Evolutionary conservation across 2,888 invertebrate genomes (phyloP).

Genomic region (Halocaridina rubra): DNA sequence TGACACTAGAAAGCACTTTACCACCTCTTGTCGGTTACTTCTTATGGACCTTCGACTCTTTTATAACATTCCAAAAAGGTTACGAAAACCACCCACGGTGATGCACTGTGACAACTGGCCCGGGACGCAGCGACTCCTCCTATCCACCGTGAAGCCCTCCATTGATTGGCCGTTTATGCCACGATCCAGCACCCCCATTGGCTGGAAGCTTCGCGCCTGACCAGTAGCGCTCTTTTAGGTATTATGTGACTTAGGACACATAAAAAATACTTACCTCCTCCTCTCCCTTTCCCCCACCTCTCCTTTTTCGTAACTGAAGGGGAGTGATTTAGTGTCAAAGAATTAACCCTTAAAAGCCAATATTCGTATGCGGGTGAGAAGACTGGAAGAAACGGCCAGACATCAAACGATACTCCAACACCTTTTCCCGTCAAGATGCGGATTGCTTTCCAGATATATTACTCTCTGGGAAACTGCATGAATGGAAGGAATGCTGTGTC

Average conservation of each 20-base stretch:
- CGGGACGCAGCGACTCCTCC: conserved; percentile 32
- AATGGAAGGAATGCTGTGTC: no score
- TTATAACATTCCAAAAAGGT: conserved; percentile 34
- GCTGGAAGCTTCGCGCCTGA: neutral
- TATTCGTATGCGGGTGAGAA: conserved; percentile 21
- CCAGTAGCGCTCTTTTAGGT: neutral
- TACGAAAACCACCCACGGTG: conserved; percentile 33
- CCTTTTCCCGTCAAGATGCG: neutral
- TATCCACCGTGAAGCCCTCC: conserved; percentile 32
- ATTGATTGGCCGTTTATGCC: conserved; percentile 24
- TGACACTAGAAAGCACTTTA: conserved; percentile 53
- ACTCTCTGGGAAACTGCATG: no score
- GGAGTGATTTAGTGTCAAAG: conserved; percentile 40
- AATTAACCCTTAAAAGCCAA: conserved; percentile 50
- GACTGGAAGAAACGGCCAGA: neutral
- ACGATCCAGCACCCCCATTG: neutral
- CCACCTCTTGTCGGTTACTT: neutral
- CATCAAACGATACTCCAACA: neutral
- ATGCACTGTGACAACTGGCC: neutral
- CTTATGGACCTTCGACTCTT: conserved; percentile 27
- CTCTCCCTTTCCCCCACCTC: neutral
- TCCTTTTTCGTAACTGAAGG: conserved; percentile 7
- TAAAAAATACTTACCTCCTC: neutral
- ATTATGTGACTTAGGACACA: neutral
- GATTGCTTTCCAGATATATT: neutral